phyloP scores from a whole-genome alignment of 2,113 vertebrate species.

The Nibea coibor region DNA sequence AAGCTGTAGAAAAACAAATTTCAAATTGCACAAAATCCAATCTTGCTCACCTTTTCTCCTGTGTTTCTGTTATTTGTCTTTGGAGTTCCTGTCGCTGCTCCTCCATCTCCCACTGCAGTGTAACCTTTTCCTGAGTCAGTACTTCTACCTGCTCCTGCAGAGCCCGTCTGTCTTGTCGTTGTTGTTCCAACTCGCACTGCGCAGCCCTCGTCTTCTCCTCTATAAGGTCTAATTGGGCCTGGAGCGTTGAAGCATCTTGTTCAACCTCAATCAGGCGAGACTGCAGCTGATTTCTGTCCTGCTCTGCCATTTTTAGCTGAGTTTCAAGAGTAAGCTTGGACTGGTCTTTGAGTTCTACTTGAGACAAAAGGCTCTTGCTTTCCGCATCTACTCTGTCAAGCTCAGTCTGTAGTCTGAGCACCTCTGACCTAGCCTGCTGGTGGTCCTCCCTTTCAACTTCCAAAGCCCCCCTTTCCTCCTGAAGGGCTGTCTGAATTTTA shows the following conservation, averaged over 20 bases:
- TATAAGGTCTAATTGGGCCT: constrained; percentile 42
- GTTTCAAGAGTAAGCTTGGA: constrained; percentile 38
- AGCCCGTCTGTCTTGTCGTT: constrained; percentile 38
- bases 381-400: constrained; percentile 52
- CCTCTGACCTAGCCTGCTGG: constrained; percentile 57
- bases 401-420: constrained; percentile 45
- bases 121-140: constrained; percentile 77
- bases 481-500: constrained; percentile 40
- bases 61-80: constrained; percentile 75
- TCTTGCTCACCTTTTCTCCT: constrained; percentile 82
- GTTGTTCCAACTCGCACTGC: constrained; percentile 44
- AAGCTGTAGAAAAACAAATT: not conserved
- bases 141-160: constrained; percentile 61
- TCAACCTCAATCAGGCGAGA: constrained; percentile 39
- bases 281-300: constrained; percentile 49
- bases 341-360: constrained; percentile 51
- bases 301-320: constrained; percentile 32
- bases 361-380: constrained; percentile 57
- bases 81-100: constrained; percentile 80
- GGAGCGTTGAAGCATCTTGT: constrained; percentile 36
- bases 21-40: not conserved
- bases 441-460: constrained; percentile 65
- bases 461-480: constrained; percentile 35
- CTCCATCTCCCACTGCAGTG: constrained; percentile 80
- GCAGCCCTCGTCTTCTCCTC: constrained; percentile 47